Evolutionary conservation across 2,797 vertebrate genomes (phyloP).

Genomic region (Silurus lanzhouensis): DNA sequence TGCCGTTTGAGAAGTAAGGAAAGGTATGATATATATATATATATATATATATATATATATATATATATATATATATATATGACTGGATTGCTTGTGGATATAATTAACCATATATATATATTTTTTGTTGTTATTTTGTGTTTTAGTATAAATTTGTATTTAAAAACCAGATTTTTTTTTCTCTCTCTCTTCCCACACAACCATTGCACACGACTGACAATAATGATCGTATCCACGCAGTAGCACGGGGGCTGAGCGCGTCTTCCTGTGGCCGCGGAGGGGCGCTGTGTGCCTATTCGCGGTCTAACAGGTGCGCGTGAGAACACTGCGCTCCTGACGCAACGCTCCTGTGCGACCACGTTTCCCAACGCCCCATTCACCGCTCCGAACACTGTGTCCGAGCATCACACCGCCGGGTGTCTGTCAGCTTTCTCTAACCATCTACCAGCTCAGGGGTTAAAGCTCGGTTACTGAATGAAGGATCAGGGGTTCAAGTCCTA

Average conservation of each 20-base stretch:
- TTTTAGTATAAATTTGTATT: no score
- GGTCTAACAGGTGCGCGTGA: constrained; percentile 39
- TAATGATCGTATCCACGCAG: constrained; percentile 15
- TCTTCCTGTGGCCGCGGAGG: constrained; percentile 21
- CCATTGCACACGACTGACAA: neutral
- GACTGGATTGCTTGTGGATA: neutral
- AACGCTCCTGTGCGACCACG: constrained; percentile 27
- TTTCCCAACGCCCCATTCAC: neutral
- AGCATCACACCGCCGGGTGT: neutral
- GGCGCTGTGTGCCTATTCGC: constrained; percentile 30
- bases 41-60: no score
- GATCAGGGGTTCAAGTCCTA: no score
- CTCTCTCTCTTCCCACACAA: neutral
- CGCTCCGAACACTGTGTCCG: neutral
- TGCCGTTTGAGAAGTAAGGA: neutral
- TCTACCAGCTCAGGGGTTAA: neutral
- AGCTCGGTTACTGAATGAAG: no score
- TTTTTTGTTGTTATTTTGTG: neutral
- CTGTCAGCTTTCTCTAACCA: neutral
- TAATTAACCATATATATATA: neutral
- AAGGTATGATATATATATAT: neutral
- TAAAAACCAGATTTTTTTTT: neutral
- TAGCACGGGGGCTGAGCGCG: neutral
- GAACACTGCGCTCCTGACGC: constrained; percentile 24
- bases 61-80: neutral